Percentiles rank a stretch among this genome's conserved stretches.
These are phyloP conservation scores for Erythrocercus mccallii DNA, from an alignment of 2,113 vertebrate species.

Conservation along the genomic window DNA sequence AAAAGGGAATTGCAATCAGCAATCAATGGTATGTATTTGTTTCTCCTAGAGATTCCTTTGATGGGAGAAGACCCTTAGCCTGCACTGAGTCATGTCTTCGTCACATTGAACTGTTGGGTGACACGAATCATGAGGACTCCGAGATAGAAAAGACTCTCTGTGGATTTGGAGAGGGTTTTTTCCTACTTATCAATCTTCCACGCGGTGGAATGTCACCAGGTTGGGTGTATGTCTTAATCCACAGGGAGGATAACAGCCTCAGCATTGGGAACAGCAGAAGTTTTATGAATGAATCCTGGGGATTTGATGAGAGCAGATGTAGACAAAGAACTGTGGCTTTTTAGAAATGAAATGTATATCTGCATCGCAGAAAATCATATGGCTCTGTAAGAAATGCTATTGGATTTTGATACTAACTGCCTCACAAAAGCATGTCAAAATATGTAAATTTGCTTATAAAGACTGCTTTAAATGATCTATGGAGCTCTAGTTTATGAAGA, in stretches of 20 bases:
- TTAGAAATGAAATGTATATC: slow-evolving; percentile 32
- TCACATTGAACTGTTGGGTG: background rate
- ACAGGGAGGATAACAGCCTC: background rate
- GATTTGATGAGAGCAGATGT: slow-evolving; percentile 44
- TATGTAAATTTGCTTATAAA: slow-evolving; percentile 65
- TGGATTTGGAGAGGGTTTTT: slow-evolving; percentile 6
- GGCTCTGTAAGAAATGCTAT: slow-evolving; percentile 18
- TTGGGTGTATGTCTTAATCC: background rate
- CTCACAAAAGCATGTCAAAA: slow-evolving; percentile 68
- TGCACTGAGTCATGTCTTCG: background rate
- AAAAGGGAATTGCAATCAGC: background rate
- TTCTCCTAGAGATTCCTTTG: slow-evolving; percentile 82
- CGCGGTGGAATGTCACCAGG: background rate
- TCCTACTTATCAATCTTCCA: slow-evolving; percentile 22
- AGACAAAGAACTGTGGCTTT: slow-evolving; percentile 8
- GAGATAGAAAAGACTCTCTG: slow-evolving; percentile 47
- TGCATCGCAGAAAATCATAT: slow-evolving; percentile 18
- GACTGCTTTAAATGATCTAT: slow-evolving; percentile 51
- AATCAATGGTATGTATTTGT: background rate
- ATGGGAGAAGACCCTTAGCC: slow-evolving; percentile 79
- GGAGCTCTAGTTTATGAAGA: slow-evolving; percentile 36
- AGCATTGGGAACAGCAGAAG: slow-evolving; percentile 14
- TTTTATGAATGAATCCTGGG: slow-evolving; percentile 59
- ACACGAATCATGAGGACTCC: slow-evolving; percentile 6
- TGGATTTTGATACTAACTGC: slow-evolving; percentile 53